A percentile compares a stretch with the other conserved stretches of the same genome.
Conservation (phyloP, 2,113 vertebrate species). For the Dromaius novaehollandiae region DNA sequence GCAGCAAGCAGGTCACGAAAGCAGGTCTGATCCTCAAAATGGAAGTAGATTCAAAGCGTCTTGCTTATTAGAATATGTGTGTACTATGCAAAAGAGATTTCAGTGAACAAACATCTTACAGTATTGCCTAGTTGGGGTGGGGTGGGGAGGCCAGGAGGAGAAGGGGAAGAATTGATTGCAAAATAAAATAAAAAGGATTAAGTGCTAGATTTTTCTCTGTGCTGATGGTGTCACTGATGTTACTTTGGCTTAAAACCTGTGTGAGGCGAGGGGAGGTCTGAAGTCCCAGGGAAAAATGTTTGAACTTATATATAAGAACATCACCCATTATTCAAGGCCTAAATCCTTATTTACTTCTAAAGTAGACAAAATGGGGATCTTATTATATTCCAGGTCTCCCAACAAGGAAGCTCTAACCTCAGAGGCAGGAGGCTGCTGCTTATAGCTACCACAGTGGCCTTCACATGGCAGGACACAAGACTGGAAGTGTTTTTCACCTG, state of each 20-base stretch:
- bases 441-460: background rate
- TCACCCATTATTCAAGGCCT: background rate
- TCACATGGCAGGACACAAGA: background rate
- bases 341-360: background rate
- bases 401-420: background rate
- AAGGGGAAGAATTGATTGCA: background rate
- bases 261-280: background rate
- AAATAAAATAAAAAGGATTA: background rate
- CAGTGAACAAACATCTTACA: background rate
- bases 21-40: background rate
- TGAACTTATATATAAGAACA: background rate
- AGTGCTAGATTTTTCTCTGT: background rate
- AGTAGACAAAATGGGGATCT: background rate
- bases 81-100: background rate
- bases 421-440: background rate
- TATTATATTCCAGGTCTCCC: background rate
- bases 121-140: rapidly evolving
- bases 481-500: background rate
- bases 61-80: background rate
- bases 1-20: background rate
- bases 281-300: background rate
- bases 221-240: background rate
- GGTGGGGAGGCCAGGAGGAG: background rate
- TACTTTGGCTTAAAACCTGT: background rate
- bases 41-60: background rate